Conservation (phyloP, 37 sponge, comb jelly and placozoan species). For the Eunapius fragilis region DNA sequence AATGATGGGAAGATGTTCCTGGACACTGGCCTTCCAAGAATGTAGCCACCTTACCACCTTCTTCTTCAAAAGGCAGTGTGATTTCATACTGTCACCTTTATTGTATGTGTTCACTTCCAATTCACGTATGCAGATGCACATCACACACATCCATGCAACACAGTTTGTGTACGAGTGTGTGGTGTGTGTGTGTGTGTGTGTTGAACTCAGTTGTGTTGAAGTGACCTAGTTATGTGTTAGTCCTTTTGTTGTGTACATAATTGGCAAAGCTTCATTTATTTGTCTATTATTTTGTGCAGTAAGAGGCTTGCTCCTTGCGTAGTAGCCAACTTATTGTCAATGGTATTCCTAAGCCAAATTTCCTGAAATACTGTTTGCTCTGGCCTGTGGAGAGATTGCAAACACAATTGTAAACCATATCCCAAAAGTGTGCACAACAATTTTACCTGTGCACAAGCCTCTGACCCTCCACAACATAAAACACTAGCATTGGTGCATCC, state of each 20-base stretch:
- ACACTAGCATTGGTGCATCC: constrained; percentile 52
- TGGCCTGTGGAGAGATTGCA: constrained; percentile 42
- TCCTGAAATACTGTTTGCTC: constrained; percentile 75
- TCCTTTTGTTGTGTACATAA: background rate
- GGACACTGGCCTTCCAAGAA: constrained; percentile 59
- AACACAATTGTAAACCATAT: background rate
- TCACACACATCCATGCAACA: background rate
- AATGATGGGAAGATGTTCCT: constrained; percentile 80
- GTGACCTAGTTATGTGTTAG: background rate
- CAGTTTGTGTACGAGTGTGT: constrained; percentile 16
- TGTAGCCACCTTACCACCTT: constrained; percentile 16
- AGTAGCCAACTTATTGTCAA: constrained; percentile 63
- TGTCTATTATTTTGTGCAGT: no score
- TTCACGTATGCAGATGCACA: background rate
- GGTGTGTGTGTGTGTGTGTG: constrained; percentile 16
- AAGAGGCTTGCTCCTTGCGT: background rate
- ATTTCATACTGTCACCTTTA: background rate
- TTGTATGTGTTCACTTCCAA: background rate
- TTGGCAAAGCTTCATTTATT: background rate
- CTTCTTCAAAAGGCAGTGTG: background rate
- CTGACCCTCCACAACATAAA: constrained; percentile 90
- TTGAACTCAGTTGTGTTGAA: constrained; percentile 1
- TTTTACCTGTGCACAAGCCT: constrained; percentile 73
- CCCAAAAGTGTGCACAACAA: background rate
- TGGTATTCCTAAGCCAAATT: constrained; percentile 82